Conservation (phyloP, 2,888 invertebrate species). For the Megalurothrips usitatus region DNA sequence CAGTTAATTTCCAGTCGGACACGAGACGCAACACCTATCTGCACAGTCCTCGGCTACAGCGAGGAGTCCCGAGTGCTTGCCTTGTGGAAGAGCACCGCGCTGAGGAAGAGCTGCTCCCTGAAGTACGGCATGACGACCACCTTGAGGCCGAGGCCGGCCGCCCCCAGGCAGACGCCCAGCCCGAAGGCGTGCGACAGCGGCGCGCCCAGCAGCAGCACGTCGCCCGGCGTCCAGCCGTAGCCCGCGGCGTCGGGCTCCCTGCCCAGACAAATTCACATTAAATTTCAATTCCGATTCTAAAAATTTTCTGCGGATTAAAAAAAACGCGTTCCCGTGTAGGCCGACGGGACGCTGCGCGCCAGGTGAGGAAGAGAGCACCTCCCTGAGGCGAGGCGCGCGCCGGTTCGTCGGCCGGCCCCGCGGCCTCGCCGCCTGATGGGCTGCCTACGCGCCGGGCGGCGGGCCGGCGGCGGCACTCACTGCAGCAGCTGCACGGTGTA, state of each 20-base stretch:
- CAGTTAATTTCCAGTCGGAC: too few relatives aligned
- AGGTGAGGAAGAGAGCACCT: too few relatives aligned
- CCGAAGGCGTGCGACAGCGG: constrained; percentile 23
- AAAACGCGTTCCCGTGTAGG: too few relatives aligned
- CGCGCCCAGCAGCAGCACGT: constrained; percentile 17
- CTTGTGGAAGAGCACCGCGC: neutral
- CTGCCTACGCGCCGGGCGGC: neutral
- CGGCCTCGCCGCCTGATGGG: neutral
- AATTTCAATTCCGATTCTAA: too few relatives aligned
- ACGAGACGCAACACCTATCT: too few relatives aligned
- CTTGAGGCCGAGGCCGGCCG: neutral
- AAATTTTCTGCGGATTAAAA: too few relatives aligned
- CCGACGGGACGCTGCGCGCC: too few relatives aligned
- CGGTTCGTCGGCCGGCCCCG: neutral
- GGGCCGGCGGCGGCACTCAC: neutral
- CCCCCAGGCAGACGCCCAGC: constrained; percentile 2
- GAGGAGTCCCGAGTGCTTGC: too few relatives aligned
- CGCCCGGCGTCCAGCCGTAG: neutral
- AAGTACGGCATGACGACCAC: constrained; percentile 7
- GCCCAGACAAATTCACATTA: neutral
- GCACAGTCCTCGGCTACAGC: too few relatives aligned
- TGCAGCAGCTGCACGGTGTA: constrained; percentile 12
- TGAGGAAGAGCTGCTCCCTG: constrained; percentile 19
- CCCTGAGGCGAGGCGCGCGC: too few relatives aligned
- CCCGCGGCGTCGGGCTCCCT: constrained; percentile 18